A percentile compares a stretch with the other conserved stretches of the same genome.
Conservation (phyloP, 1,140 invertebrate species). For the Aradophagus sp. region DNA sequence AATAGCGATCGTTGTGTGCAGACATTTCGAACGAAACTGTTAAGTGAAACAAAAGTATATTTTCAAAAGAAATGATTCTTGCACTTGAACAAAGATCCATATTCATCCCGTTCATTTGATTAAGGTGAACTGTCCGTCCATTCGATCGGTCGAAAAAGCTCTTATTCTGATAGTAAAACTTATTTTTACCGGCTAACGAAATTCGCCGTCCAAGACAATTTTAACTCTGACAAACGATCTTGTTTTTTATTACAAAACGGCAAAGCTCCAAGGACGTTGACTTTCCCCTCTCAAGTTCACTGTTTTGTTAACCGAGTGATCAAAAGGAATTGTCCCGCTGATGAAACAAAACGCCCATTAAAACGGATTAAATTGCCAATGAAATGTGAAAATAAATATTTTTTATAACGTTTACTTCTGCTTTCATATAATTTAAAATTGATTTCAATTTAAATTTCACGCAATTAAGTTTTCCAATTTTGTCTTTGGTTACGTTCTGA, state of each 20-base stretch:
- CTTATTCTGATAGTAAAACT: slow-evolving; percentile 7
- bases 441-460: no score
- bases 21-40: no score
- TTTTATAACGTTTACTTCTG: no score
- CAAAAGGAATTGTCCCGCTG: background rate
- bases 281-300: background rate
- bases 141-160: no score
- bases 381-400: slow-evolving; percentile 3
- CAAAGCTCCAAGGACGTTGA: background rate
- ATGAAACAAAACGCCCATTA: background rate
- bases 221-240: background rate
- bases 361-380: slow-evolving; percentile 1
- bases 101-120: background rate
- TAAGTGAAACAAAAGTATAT: no score
- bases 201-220: slow-evolving; percentile 3
- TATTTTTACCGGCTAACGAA: slow-evolving; percentile 3
- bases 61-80: slow-evolving; percentile 6
- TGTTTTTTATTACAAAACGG: slow-evolving; percentile 2
- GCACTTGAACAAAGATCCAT: background rate
- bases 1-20: no score
- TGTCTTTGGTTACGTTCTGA: no score
- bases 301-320: slow-evolving; percentile 3
- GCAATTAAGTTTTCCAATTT: no score
- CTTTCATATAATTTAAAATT: no score
- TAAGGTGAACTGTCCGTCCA: no score